Evolutionary conservation across 1,140 invertebrate species (phyloP), one percentile per base, ranked within the genome.

Genomic region (Aradophagus sp.): DNA sequence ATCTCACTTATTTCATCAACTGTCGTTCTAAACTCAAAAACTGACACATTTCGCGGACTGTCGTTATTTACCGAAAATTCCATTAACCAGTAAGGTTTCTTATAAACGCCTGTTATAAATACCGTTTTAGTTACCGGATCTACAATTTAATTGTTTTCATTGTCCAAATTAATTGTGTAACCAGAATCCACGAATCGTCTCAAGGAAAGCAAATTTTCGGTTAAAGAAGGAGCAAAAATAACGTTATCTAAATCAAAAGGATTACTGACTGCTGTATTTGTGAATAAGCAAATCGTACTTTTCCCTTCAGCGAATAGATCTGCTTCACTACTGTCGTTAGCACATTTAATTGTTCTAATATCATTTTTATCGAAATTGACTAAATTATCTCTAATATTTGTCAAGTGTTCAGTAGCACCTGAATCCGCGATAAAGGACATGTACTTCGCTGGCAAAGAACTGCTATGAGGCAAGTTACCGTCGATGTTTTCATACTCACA

Each of bases 51-150:
- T 23, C 8, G 4, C 4, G 4, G 4, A 23, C 10, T 31, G 14
- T 53, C 27, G 4, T 55, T 53, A 16, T 41, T 19, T 14, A 56
- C 12, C 23, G 34, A 1, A 35, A 44, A 56, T 44, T 56, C 13
- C 1, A 42, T 23, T 5, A 42, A 26, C 39, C 52, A 16, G 15
- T 45, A 45, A 16, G 26, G 42, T 31, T 29, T 31, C 31, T 35
- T 20, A 23, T 48, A 36, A 4, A 23, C 29, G 12, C 29, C 38
- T 7, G 27, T n/a, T 8, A 20, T 16, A 20, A 56, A 12, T 7
- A 15, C 29, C 34, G 45, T 8, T 10, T 58, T 35, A 14, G 16
- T 56, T 15, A 16, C 27, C 2, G 38, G 29, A 44, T 44, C 39
- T 17, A 17, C 26, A 35, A 44, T 36, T 1, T 35, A 16, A 10